These are phyloP conservation scores for Drosophila triauraria DNA, from an alignment of 1,140 invertebrate species.

Conservation along the genomic window DNA sequence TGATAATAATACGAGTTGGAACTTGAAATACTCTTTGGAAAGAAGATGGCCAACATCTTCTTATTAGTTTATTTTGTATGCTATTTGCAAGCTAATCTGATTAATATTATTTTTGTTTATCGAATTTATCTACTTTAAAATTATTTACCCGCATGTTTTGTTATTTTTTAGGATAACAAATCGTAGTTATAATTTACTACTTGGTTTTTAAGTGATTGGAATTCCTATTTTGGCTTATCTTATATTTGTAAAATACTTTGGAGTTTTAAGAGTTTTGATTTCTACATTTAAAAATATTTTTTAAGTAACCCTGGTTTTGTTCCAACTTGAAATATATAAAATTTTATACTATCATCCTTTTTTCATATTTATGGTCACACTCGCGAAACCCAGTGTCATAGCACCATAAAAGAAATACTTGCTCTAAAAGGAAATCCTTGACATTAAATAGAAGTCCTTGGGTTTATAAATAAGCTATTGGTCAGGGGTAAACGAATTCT, in stretches of 20 bases:
- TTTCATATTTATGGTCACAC: too few species aligned
- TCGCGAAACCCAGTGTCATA: too few species aligned
- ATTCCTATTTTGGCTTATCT: not conserved
- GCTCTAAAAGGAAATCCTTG: not conserved
- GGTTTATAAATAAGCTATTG: not conserved
- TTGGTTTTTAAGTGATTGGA: not conserved
- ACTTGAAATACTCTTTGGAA: constrained; percentile 10
- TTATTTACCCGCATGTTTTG: constrained; percentile 5
- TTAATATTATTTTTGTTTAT: not conserved
- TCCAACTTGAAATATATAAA: not conserved
- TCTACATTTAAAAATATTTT: not conserved
- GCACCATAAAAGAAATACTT: too few species aligned
- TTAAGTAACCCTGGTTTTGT: not conserved
- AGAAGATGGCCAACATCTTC: not conserved
- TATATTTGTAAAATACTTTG: constrained; percentile 5
- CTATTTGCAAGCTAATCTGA: not conserved
- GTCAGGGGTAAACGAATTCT: not conserved
- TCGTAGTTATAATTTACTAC: not conserved
- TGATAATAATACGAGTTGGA: not conserved
- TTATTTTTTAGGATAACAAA: not conserved
- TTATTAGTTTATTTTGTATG: not conserved
- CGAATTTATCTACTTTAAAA: constrained; percentile 10
- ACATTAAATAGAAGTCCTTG: constrained; percentile 1
- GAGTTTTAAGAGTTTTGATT: not conserved
- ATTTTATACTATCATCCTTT: not conserved